Evolutionary conservation across 2,888 invertebrate genomes (phyloP).

Genomic region (Isoperla grammatica): DNA sequence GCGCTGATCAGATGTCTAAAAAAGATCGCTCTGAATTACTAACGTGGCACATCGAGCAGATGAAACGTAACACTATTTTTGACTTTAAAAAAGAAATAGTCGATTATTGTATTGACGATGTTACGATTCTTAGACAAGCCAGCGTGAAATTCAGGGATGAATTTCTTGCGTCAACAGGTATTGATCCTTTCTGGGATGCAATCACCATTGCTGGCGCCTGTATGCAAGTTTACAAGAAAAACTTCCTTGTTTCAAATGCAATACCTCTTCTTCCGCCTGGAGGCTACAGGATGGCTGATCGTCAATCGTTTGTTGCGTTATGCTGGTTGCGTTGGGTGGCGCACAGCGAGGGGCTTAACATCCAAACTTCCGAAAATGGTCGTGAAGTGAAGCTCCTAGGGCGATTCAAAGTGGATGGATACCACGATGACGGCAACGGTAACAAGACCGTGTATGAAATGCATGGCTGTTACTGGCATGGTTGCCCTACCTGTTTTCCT

Average conservation of each 20-base stretch:
- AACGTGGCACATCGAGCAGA: no score
- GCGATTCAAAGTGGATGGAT: no score
- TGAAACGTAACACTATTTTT: no score
- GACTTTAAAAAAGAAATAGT: no score
- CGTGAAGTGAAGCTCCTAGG: no score
- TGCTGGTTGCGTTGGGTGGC: neutral
- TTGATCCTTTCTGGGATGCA: neutral
- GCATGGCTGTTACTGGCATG: slow-evolving; percentile 24
- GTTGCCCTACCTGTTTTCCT: neutral
- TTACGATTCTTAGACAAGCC: neutral
- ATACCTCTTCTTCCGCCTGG: neutral
- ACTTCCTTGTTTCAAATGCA: neutral
- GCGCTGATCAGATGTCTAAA: neutral
- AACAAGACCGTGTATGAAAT: no score
- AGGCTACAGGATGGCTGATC: neutral
- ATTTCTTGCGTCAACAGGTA: neutral
- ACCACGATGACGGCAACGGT: no score
- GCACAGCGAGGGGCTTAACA: no score
- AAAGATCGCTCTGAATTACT: neutral
- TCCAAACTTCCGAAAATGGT: no score
- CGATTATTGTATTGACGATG: neutral
- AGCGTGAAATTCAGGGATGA: neutral
- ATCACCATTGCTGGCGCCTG: neutral
- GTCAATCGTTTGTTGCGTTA: neutral
- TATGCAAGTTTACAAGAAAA: neutral